A percentile compares a stretch with the other conserved stretches of the same genome.
phyloP scores from a whole-genome alignment of 2,797 vertebrate genomes.

The Glossophaga mutica region DNA sequence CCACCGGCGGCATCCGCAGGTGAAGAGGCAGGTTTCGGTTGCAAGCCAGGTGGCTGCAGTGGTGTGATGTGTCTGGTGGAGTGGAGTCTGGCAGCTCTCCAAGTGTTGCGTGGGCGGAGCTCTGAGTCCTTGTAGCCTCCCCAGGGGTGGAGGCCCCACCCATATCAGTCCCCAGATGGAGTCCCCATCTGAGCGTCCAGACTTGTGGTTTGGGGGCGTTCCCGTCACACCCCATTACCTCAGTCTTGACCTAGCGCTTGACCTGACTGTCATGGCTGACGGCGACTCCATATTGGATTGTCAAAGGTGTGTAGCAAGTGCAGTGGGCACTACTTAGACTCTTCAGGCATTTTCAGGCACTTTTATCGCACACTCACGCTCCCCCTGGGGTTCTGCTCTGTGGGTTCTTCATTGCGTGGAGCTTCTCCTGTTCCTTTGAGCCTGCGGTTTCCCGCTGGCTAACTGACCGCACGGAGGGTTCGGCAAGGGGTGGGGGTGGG shows the following conservation, averaged over 20 bases:
- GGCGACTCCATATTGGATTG: background rate
- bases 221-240: background rate
- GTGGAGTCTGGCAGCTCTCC: background rate
- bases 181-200: background rate
- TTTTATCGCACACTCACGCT: fast-evolving
- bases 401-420: background rate
- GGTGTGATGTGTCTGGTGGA: background rate
- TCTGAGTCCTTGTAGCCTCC: background rate
- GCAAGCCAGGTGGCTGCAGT: background rate
- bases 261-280: background rate
- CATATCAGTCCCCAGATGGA: background rate
- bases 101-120: background rate
- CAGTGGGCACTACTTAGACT: background rate
- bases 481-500: background rate
- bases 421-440: background rate
- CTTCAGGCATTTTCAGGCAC: background rate
- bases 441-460: background rate
- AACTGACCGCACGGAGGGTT: background rate
- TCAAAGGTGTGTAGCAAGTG: background rate
- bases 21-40: background rate
- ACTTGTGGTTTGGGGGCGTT: too few relatives aligned
- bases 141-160: background rate
- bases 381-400: background rate
- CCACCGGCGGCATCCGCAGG: background rate
- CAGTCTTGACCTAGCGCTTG: background rate